phyloP scores from a whole-genome alignment of 2,888 invertebrate species.

The Eristalis tenax region DNA sequence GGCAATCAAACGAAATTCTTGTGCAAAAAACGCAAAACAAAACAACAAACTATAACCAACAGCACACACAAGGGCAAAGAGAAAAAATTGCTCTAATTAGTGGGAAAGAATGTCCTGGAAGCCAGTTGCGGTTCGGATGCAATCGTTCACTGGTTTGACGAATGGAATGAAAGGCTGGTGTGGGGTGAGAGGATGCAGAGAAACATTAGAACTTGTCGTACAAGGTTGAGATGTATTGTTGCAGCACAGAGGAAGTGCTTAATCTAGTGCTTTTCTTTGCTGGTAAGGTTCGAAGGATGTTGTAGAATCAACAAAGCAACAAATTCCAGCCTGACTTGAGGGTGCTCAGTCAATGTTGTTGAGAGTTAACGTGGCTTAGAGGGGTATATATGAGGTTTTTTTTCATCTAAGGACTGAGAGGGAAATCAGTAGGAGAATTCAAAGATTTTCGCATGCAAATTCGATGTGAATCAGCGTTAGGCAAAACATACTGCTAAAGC shows the following conservation, averaged over 20 bases:
- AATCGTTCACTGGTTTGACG: background rate
- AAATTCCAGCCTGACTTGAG: background rate
- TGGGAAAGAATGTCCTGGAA: constrained; percentile 61
- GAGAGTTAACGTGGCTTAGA: background rate
- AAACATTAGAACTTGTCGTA: constrained; percentile 9
- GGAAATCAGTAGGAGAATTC: no score
- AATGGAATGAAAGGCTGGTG: background rate
- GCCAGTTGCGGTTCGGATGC: constrained; percentile 4
- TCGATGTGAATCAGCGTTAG: no score
- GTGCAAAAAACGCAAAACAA: constrained; percentile 9
- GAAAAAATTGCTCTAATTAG: constrained; percentile 63
- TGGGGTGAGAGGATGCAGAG: background rate
- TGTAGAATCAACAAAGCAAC: background rate
- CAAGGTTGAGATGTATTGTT: background rate
- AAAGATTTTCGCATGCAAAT: no score
- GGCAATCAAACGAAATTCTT: constrained; percentile 62
- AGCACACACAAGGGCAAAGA: background rate
- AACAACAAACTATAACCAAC: constrained; percentile 6
- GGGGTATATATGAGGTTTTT: no score
- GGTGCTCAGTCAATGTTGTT: background rate
- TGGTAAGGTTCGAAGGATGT: background rate
- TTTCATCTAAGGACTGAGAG: no score
- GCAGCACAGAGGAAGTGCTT: background rate
- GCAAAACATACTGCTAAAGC: no score
- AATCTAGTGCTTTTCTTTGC: background rate